Evolutionary conservation across 37 sponge, comb jelly and placozoan species (phyloP), one percentile per base, ranked within the genome.

Genomic region (Hormiphora californensis): DNA sequence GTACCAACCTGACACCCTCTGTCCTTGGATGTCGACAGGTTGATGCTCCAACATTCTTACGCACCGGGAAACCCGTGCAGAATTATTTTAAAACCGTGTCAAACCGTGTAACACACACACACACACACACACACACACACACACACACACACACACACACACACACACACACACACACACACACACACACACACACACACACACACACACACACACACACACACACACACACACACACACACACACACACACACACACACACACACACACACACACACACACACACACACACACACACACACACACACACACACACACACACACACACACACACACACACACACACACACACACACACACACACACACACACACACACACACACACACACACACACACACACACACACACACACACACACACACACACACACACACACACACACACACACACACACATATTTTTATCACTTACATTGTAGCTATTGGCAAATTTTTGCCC

Each of bases 391-490:
- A 65, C 61, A 92, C 93, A 90, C 90, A 17, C 86, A 88, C 38
- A 90, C 90, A 86, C 93, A 93, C 36, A 89, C 93, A 86, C 91
- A 88, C 61, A 90, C 93, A 89, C 93, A 93, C 54, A 86, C 59
- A 86, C 61, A 55, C 63, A 87, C 63, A 62, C 61, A 87, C 43
- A 61, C 43, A 61, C 87, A 57, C 31, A 27, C n/a, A 31, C 87
- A 63, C 30, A 62, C n/a, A n/a, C n/a, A n/a, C n/a, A n/a, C n/a
- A n/a, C n/a, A n/a, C n/a, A n/a, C n/a, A n/a, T n/a, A n/a, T n/a
- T n/a, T n/a, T n/a, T n/a, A n/a, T n/a, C n/a, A n/a, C n/a, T n/a
- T n/a, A n/a, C n/a, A n/a, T n/a, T n/a, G n/a, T n/a, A n/a, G n/a
- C n/a, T n/a, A n/a, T n/a, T n/a, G n/a, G n/a, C n/a, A n/a, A n/a